Conservation (phyloP, 1,140 invertebrate species). For the Drosophila serrata region DNA sequence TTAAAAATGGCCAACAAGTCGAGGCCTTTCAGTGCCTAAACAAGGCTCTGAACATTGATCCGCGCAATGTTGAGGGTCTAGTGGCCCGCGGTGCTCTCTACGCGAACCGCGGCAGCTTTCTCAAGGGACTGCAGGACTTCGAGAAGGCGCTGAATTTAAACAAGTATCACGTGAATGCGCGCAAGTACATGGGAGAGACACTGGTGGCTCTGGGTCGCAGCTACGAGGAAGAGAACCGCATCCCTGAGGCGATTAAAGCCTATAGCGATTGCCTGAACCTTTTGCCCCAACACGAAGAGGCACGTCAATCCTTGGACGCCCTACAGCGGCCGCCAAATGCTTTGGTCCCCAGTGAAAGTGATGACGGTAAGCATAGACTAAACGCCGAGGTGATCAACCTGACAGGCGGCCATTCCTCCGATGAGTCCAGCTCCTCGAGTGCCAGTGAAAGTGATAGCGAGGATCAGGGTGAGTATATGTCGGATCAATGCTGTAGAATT, state of each 20-base stretch:
- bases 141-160: slow-evolving; percentile 95
- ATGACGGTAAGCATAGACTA: slow-evolving; percentile 12
- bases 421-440: slow-evolving; percentile 68
- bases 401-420: slow-evolving; percentile 38
- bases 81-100: slow-evolving; percentile 97
- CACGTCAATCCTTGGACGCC: slow-evolving; percentile 91
- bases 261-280: slow-evolving; percentile 93
- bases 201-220: slow-evolving; percentile 93
- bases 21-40: slow-evolving; percentile 98
- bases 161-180: slow-evolving; percentile 96
- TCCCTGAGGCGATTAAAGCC: slow-evolving; percentile 93
- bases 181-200: slow-evolving; percentile 97
- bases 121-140: slow-evolving; percentile 97
- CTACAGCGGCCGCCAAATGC: slow-evolving; percentile 54
- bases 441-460: slow-evolving; percentile 53
- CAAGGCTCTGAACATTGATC: slow-evolving; percentile 96
- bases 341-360: background rate
- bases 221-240: slow-evolving; percentile 93
- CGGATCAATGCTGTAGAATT: background rate
- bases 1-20: slow-evolving; percentile 94
- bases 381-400: slow-evolving; percentile 28
- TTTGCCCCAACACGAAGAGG: slow-evolving; percentile 93
- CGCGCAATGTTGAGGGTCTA: slow-evolving; percentile 96
- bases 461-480: slow-evolving; percentile 50
- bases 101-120: slow-evolving; percentile 96